Conservation (phyloP, 2,113 vertebrate genomes). For the Sigmodon hispidus region DNA sequence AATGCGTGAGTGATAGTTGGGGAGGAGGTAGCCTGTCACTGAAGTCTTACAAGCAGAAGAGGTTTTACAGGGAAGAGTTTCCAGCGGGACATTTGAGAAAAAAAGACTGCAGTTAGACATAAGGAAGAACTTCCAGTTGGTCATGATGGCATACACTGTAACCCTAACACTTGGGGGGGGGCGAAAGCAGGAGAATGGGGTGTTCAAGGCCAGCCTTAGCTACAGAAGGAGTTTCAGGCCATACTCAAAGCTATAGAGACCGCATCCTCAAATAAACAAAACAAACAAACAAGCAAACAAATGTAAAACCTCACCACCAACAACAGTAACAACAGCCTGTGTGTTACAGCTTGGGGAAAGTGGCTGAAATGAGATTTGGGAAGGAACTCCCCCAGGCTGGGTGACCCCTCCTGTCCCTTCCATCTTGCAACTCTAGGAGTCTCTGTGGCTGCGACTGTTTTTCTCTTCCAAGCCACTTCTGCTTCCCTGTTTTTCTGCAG, state of each 20-base stretch:
- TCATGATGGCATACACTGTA: not conserved
- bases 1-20: not conserved
- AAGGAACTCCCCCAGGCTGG: not conserved
- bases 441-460: not conserved
- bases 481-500: conserved; percentile 55
- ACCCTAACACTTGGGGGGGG: not conserved
- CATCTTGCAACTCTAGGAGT: conserved; percentile 29
- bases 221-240: not conserved
- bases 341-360: not conserved
- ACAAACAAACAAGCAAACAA: not conserved
- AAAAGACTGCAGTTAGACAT: not conserved
- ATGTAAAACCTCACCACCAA: not conserved
- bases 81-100: not conserved
- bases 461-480: conserved; percentile 59
- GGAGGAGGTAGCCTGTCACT: not conserved
- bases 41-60: not conserved
- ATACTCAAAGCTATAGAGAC: not conserved
- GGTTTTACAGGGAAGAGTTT: not conserved
- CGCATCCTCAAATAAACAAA: not conserved
- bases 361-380: not conserved
- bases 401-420: not conserved
- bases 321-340: not conserved
- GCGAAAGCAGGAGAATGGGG: not conserved
- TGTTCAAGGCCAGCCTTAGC: not conserved
- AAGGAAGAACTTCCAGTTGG: not conserved